These are phyloP conservation scores for Cerastis rubricosa DNA, from an alignment of 2,888 invertebrate species.

Conservation along the genomic window DNA sequence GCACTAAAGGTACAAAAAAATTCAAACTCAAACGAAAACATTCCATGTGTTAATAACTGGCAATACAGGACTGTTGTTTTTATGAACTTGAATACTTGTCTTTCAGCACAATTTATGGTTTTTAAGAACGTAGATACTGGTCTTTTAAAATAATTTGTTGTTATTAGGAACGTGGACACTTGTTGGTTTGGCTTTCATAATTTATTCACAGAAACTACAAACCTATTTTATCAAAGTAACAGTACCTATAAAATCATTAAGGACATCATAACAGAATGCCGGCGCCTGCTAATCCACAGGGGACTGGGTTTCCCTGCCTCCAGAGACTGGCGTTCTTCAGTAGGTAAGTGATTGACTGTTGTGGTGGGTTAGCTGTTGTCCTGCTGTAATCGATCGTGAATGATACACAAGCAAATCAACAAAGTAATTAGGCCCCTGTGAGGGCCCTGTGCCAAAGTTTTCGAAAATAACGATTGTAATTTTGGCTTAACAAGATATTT, in stretches of 20 bases:
- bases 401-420: not conserved
- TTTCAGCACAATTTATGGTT: slow-evolving; percentile 2
- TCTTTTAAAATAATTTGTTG: not conserved
- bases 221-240: not conserved
- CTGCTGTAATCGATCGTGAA: slow-evolving; percentile 1
- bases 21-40: not conserved
- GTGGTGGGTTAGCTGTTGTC: not conserved
- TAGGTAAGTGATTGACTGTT: slow-evolving; percentile 22
- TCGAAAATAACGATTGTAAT: not conserved
- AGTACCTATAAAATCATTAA: not conserved
- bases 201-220: not conserved
- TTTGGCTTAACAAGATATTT: not conserved
- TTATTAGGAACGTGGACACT: too few relatives aligned
- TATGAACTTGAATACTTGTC: not conserved
- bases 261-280: not conserved
- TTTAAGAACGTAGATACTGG: not conserved
- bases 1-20: not conserved
- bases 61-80: slow-evolving; percentile 11
- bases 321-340: slow-evolving; percentile 4
- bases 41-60: slow-evolving; percentile 2
- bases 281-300: not conserved
- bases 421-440: not conserved
- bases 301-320: slow-evolving; percentile 2
- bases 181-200: not conserved
- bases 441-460: not conserved